A percentile compares a stretch with the other conserved stretches of the same genome.
Evolutionary conservation across 2,113 vertebrate species (phyloP).

Genomic region (Ailuropoda melanoleuca): DNA sequence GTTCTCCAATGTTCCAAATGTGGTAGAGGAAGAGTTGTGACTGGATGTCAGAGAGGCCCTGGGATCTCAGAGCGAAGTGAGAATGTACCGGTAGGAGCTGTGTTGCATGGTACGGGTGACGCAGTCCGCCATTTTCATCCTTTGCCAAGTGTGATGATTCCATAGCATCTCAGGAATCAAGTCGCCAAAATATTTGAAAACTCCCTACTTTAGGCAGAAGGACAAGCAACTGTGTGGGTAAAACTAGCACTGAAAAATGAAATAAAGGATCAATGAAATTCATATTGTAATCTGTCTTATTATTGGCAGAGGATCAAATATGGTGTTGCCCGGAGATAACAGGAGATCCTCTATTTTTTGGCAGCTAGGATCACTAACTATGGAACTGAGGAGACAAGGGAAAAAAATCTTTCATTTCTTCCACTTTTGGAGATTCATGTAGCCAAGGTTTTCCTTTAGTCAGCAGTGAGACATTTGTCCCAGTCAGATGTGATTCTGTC

Average conservation of each 20-base stretch:
- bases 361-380: neutral
- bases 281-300: neutral
- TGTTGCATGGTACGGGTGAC: rapidly evolving
- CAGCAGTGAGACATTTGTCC: neutral
- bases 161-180: neutral
- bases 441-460: neutral
- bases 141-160: neutral
- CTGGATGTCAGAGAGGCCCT: neutral
- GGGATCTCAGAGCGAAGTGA: neutral
- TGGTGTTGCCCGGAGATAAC: neutral
- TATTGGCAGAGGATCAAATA: neutral
- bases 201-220: neutral
- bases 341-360: rapidly evolving
- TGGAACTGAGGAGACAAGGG: neutral
- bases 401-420: neutral
- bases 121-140: neutral
- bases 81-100: neutral
- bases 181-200: neutral
- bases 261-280: neutral
- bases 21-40: no score
- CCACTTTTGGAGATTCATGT: neutral
- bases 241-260: neutral
- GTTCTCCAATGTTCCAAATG: neutral
- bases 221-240: neutral
- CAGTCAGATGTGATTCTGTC: neutral